A percentile compares a stretch with the other conserved stretches of the same genome.
Conservation (phyloP, 2,888 invertebrate species). For the Drosophila yooni region DNA sequence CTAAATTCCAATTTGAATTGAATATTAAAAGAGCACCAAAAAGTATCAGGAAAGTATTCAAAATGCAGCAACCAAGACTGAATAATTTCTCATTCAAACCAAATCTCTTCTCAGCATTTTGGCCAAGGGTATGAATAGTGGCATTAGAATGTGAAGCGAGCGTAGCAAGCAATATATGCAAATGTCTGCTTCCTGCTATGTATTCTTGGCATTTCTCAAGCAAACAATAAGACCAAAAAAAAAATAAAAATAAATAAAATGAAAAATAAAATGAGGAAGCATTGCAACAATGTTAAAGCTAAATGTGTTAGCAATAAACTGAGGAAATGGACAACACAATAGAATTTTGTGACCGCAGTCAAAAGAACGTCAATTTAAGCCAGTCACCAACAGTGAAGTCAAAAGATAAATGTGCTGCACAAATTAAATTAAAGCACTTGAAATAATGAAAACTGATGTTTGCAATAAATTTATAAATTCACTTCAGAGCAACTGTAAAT, state of each 20-base stretch:
- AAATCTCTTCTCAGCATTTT: background rate
- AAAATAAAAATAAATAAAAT: constrained; percentile 18
- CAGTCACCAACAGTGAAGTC: constrained; percentile 7
- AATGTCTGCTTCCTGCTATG: constrained; percentile 65
- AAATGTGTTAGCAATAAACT: constrained; percentile 64
- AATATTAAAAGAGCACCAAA: background rate
- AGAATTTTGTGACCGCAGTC: constrained; percentile 9
- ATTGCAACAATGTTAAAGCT: constrained; percentile 14
- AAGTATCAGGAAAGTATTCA: background rate
- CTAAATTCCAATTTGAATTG: background rate
- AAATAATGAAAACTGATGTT: background rate
- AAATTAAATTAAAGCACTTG: background rate
- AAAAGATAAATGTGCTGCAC: background rate
- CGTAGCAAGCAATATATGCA: constrained; percentile 64
- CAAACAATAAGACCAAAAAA: constrained; percentile 18
- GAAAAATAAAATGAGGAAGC: background rate
- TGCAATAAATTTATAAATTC: background rate
- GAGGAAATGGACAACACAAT: constrained; percentile 42
- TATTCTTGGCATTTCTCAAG: constrained; percentile 57
- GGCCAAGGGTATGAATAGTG: constrained; percentile 34
- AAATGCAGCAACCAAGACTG: background rate
- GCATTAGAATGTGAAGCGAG: constrained; percentile 37
- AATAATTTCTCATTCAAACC: background rate
- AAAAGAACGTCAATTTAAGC: background rate
- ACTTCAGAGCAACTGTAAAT: too few relatives aligned